Evolutionary conservation across 2,888 invertebrate genomes (phyloP).

Genomic region (Piscicola geometra): DNA sequence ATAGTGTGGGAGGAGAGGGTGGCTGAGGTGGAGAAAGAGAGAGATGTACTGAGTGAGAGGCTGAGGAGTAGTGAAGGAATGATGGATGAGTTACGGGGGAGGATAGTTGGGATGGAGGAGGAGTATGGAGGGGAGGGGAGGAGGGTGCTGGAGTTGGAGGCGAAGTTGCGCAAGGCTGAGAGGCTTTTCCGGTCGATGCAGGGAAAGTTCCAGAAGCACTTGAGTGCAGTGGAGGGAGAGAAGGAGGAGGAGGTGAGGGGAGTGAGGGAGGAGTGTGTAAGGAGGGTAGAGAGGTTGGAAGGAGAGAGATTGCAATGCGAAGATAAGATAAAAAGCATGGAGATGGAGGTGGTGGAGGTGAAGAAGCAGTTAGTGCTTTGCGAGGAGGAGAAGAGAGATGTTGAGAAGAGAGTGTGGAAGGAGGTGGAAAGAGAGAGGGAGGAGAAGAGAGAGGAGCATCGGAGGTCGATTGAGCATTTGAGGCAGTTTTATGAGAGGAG

Average conservation of each 20-base stretch:
- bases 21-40: neutral
- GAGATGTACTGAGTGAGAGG: neutral
- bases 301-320: conserved; percentile 5
- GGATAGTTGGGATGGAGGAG: neutral
- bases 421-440: conserved; percentile 15
- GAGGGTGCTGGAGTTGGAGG: neutral
- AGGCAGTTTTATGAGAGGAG: too few species aligned
- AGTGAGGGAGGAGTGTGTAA: neutral
- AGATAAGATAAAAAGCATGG: conserved; percentile 4
- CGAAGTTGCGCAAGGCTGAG: neutral
- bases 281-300: neutral
- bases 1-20: neutral
- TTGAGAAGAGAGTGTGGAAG: neutral
- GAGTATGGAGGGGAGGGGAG: neutral
- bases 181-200: conserved; percentile 8
- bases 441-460: neutral
- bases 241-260: neutral
- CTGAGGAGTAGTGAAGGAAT: neutral
- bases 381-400: neutral
- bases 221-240: neutral
- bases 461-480: too few species aligned
- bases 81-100: neutral
- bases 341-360: neutral
- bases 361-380: neutral
- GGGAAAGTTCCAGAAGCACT: conserved; percentile 10